phyloP scores from a whole-genome alignment of 2,888 invertebrate species.

The Dexiosoma caninum region DNA sequence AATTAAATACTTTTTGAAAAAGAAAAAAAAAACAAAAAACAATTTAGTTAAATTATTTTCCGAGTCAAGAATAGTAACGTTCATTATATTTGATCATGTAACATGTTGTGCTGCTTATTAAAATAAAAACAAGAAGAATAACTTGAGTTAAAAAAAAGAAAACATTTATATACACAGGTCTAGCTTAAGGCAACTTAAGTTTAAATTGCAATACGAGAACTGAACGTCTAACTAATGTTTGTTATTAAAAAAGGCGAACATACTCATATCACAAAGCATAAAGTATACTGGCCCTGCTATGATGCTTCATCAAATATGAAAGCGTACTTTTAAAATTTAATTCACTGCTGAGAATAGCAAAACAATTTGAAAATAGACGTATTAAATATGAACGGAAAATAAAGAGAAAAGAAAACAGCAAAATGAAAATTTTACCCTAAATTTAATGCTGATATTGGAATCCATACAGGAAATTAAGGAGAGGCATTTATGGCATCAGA shows the following conservation, averaged over 20 bases:
- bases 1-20: conserved; percentile 52
- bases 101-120: conserved; percentile 9
- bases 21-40: conserved; percentile 23
- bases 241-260: conserved; percentile 20
- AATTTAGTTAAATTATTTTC: conserved; percentile 29
- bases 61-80: neutral
- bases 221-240: conserved; percentile 56
- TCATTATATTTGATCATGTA: conserved; percentile 23
- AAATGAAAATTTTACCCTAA: conserved; percentile 57
- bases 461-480: conserved; percentile 60
- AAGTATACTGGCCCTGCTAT: too few species aligned
- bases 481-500: conserved; percentile 58
- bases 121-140: conserved; percentile 12
- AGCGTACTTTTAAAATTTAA: neutral
- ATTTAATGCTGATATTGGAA: conserved; percentile 61
- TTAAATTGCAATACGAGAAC: conserved; percentile 60
- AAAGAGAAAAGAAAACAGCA: conserved; percentile 20
- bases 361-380: conserved; percentile 21
- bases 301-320: too few species aligned
- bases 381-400: neutral
- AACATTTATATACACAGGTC: conserved; percentile 52
- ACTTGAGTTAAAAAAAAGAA: conserved; percentile 13
- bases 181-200: conserved; percentile 58
- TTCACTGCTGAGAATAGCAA: neutral
- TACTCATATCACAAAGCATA: conserved; percentile 12